A percentile compares a stretch with the other conserved stretches of the same genome.
Conservation (phyloP, 2,113 vertebrate species). For the Malurus cyaneus region DNA sequence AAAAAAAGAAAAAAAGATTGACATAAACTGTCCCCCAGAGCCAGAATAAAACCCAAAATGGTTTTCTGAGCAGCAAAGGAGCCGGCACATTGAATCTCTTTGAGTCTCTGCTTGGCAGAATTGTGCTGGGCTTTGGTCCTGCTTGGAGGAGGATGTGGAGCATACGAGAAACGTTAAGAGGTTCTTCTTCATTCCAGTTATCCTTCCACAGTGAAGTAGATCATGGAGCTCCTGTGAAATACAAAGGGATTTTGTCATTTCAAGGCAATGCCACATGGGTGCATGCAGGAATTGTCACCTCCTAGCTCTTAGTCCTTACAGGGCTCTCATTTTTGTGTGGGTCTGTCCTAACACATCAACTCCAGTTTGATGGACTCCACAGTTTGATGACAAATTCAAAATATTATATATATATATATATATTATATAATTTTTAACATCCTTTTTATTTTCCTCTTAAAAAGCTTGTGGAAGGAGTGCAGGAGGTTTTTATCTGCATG, state of each 20-base stretch:
- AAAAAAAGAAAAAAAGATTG: conserved; percentile 8
- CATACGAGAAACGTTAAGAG: not conserved
- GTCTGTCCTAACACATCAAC: not conserved
- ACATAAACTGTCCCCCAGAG: conserved; percentile 32
- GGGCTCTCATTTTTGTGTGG: not conserved
- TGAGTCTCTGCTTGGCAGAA: conserved; percentile 4
- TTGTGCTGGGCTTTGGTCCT: not conserved
- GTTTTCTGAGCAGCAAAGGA: not conserved
- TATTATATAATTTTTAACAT: not conserved
- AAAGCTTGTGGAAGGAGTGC: not conserved
- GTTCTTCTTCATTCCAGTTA: not conserved
- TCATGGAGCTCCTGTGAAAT: not conserved
- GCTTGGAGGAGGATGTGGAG: not conserved
- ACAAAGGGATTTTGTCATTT: conserved; percentile 7
- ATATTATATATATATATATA: not conserved
- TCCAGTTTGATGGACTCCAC: not conserved
- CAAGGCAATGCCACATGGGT: not conserved
- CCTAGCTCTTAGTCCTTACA: not conserved
- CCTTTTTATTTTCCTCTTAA: not conserved
- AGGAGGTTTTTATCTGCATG: not conserved
- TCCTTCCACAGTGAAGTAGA: not conserved
- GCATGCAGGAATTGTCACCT: not conserved
- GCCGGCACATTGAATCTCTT: not conserved
- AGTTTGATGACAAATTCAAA: not conserved
- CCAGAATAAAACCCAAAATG: not conserved